These are phyloP conservation scores for Notolepis coatsorum DNA, from an alignment of 2,797 vertebrate genomes.

Conservation along the genomic window DNA sequence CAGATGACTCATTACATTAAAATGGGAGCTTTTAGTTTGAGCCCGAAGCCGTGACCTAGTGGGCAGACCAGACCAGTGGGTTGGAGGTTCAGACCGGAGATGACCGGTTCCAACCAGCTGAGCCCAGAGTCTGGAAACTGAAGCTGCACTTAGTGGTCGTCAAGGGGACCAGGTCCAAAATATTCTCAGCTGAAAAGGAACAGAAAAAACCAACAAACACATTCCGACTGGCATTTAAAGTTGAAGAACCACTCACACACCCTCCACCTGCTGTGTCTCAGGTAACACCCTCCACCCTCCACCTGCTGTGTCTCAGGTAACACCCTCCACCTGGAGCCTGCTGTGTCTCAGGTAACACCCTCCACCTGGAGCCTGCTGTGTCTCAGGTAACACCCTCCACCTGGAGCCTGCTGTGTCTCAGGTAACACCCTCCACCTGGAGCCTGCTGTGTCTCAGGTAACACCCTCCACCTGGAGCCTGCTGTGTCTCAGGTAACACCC, in stretches of 20 bases:
- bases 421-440: constrained; percentile 45
- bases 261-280: constrained; percentile 42
- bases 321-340: constrained; percentile 44
- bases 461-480: constrained; percentile 44
- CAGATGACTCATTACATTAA: neutral
- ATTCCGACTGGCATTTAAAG: constrained; percentile 12
- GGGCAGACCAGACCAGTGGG: neutral
- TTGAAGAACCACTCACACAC: constrained; percentile 38
- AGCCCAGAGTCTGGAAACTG: neutral
- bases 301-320: too few species aligned
- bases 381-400: constrained; percentile 42
- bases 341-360: too few species aligned
- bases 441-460: too few species aligned
- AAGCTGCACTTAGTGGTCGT: neutral
- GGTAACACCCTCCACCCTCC: too few species aligned
- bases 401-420: too few species aligned
- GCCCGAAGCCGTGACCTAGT: neutral
- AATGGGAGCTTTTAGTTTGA: neutral
- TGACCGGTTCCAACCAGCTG: neutral
- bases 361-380: too few species aligned
- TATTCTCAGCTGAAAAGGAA: constrained; percentile 15
- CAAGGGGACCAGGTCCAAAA: neutral
- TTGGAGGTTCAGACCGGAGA: neutral
- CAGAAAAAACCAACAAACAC: neutral
- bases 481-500: too few species aligned